Percentiles rank a stretch among this genome's conserved stretches.
Evolutionary conservation across 2,888 invertebrate genomes (phyloP).

Genomic region (Adineta ricciae): DNA sequence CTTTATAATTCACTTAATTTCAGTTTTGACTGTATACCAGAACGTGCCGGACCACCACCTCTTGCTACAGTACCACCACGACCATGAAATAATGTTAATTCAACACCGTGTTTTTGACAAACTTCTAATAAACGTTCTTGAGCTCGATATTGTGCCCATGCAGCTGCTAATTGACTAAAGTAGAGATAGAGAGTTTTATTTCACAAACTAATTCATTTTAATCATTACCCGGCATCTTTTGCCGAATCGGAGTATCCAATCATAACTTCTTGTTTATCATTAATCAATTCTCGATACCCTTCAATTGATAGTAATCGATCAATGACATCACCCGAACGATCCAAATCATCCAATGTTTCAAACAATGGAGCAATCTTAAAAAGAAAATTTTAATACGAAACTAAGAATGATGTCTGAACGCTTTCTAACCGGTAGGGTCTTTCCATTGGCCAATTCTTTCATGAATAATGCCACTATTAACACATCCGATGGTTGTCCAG

Average conservation of each 20-base stretch:
- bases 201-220: background rate
- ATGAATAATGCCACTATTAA: background rate
- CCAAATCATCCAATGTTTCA: background rate
- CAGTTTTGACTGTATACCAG: too few relatives aligned
- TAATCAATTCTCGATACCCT: background rate
- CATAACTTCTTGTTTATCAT: conserved; percentile 3
- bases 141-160: conserved; percentile 18
- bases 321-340: background rate
- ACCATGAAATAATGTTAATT: conserved; percentile 13
- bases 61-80: background rate
- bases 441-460: conserved; percentile 19
- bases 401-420: background rate
- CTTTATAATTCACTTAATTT: too few relatives aligned
- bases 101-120: background rate
- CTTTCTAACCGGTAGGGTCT: background rate
- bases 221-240: conserved; percentile 1
- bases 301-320: background rate
- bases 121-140: background rate
- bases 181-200: background rate
- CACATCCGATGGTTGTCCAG: background rate
- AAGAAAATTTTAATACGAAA: background rate
- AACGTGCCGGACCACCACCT: conserved; percentile 15
- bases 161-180: conserved; percentile 10
- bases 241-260: background rate
- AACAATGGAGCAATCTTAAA: background rate